Evolutionary conservation across 2,113 vertebrate genomes (phyloP), one percentile per base, ranked within the genome.

Genomic region (Pelodiscus sinensis): DNA sequence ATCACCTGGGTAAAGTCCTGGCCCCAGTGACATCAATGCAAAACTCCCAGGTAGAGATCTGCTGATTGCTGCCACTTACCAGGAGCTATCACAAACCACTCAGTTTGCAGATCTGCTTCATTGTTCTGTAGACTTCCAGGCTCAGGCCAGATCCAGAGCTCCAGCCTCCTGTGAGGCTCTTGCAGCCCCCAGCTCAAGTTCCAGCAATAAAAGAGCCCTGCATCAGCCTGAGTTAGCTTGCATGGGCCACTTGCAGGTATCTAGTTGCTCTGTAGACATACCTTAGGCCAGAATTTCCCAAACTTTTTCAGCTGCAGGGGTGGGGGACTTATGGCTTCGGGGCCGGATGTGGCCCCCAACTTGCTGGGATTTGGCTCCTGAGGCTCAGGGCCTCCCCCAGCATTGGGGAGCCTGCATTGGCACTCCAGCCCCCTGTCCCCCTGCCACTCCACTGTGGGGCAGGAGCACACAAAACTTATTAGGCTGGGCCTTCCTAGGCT

Each of bases 11-110:
- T 1, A 51, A 10, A 18, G 29, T 29, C 83, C 25, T 60, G 55
- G 5, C n/a, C 84, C 62, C 14, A 25, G 51, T 14, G 82, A 88
- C 25, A 81, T 35, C 16, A 44, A 22, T 0, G 0, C 8, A 3
- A 56, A 73, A 60, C 57, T 52, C 85, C 58, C 56, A 25, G 38
- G 50, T 5, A 68, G 18, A 35, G 62, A 65, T 77, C 35, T 56
- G 24, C 77, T 85, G 51, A 2, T 1, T 87, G 9, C 44, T 44
- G 8, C 54, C 60, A 5, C 19, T 71, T 58, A 55, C 80, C 77
- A 35, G 84, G 82, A 71, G 25, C 24, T 9, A 18, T 1, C 54
- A 3, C 79, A 68, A 82, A 11, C n/a, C 81, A 51, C 31, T 65
- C 29, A 79, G 29, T 8, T n/a, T 65, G 3, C 15, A 31, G 14